phyloP scores from a whole-genome alignment of 2,113 vertebrate species.

The Myotis brandtii region DNA sequence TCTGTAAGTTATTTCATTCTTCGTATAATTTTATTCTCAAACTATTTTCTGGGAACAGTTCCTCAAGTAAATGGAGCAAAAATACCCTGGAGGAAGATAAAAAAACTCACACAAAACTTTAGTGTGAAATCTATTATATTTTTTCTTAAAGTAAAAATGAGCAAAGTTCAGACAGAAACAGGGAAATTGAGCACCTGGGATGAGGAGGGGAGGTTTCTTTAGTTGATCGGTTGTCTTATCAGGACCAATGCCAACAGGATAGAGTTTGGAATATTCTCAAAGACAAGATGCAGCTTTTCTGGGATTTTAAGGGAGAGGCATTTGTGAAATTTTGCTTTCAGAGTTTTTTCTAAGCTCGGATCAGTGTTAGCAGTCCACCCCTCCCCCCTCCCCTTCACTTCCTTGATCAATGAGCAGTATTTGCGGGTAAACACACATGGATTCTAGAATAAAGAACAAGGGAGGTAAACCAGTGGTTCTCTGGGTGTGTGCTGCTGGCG shows the following conservation, averaged over 20 bases:
- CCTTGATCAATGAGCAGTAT: background rate
- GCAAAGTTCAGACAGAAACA: constrained; percentile 29
- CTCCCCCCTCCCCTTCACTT: background rate
- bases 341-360: background rate
- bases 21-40: constrained; percentile 74
- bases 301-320: background rate
- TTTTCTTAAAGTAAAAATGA: constrained; percentile 48
- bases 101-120: constrained; percentile 8
- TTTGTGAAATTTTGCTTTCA: background rate
- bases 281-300: background rate
- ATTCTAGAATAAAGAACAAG: background rate
- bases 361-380: background rate
- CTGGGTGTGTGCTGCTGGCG: background rate
- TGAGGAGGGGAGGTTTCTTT: background rate
- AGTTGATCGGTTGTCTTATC: background rate
- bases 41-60: constrained; percentile 70
- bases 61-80: constrained; percentile 65
- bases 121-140: constrained; percentile 15
- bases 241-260: background rate
- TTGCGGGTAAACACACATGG: background rate
- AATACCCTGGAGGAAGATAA: constrained; percentile 64
- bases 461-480: background rate
- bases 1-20: constrained; percentile 69
- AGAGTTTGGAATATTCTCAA: background rate
- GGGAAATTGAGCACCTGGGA: background rate